A percentile compares a stretch with the other conserved stretches of the same genome.
Conservation (phyloP, 2,113 vertebrate genomes). For the Proteles cristata region DNA sequence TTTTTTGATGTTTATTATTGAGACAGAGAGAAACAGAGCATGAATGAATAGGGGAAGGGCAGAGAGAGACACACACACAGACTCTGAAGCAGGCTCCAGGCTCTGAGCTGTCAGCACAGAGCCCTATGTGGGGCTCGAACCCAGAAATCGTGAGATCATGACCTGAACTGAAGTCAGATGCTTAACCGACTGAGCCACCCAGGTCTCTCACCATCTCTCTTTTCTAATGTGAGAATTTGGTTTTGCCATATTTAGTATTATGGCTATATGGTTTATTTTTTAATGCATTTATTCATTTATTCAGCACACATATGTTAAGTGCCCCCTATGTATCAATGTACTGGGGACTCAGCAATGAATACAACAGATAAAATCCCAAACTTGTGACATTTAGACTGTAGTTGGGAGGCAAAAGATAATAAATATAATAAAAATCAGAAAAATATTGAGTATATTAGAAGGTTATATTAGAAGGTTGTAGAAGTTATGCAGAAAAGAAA, state of each 20-base stretch:
- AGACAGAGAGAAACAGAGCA: too few species aligned
- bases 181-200: too few species aligned
- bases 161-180: too few species aligned
- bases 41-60: fast-evolving
- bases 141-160: too few species aligned
- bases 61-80: too few species aligned
- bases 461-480: neutral
- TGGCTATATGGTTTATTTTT: conserved; percentile 11
- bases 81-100: too few species aligned
- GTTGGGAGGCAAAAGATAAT: neutral
- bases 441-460: neutral
- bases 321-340: neutral
- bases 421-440: neutral
- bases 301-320: neutral
- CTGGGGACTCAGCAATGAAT: neutral
- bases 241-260: neutral
- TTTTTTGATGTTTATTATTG: too few species aligned
- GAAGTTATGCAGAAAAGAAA: neutral
- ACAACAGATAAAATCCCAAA: neutral
- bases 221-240: neutral
- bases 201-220: neutral
- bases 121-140: too few species aligned
- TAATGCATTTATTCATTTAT: conserved; percentile 8
- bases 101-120: too few species aligned
- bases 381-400: neutral